Conservation (phyloP, 2,888 invertebrate species). For the Platerodrilus igneus region DNA sequence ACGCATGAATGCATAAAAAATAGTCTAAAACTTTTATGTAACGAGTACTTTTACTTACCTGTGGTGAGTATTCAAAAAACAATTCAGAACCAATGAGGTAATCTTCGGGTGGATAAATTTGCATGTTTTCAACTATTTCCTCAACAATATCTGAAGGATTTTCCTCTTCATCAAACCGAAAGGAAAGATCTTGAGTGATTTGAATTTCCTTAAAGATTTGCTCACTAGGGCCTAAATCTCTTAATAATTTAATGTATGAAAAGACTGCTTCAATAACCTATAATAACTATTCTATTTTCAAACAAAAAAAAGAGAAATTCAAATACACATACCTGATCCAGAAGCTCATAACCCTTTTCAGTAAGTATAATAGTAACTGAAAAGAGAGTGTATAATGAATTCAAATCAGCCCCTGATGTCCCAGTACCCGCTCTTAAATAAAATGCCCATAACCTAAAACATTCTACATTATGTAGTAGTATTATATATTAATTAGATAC, state of each 20-base stretch:
- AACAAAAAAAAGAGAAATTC: slow-evolving; percentile 4
- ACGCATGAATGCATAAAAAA: no score
- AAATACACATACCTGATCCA: slow-evolving; percentile 46
- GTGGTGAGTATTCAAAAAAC: slow-evolving; percentile 71
- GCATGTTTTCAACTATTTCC: slow-evolving; percentile 71
- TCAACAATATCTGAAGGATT: slow-evolving; percentile 75
- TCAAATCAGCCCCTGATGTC: slow-evolving; percentile 73
- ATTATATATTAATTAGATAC: slow-evolving; percentile 6
- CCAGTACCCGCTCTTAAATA: slow-evolving; percentile 67
- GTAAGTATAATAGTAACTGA: slow-evolving; percentile 71
- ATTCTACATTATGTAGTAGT: no score
- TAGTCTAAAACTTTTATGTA: no score
- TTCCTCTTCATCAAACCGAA: slow-evolving; percentile 66
- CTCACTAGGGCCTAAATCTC: slow-evolving; percentile 61
- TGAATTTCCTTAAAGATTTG: slow-evolving; percentile 69
- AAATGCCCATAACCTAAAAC: slow-evolving; percentile 69
- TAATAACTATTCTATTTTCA: slow-evolving; percentile 25
- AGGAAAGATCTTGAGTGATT: slow-evolving; percentile 69
- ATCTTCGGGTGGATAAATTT: slow-evolving; percentile 71
- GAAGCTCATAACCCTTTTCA: slow-evolving; percentile 66
- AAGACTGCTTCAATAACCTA: slow-evolving; percentile 74
- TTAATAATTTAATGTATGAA: slow-evolving; percentile 72
- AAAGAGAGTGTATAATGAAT: slow-evolving; percentile 73
- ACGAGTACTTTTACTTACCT: slow-evolving; percentile 46
- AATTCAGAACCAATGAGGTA: slow-evolving; percentile 73